phyloP scores from a whole-genome alignment of 2,113 vertebrate species.

The Ameiurus melas region DNA sequence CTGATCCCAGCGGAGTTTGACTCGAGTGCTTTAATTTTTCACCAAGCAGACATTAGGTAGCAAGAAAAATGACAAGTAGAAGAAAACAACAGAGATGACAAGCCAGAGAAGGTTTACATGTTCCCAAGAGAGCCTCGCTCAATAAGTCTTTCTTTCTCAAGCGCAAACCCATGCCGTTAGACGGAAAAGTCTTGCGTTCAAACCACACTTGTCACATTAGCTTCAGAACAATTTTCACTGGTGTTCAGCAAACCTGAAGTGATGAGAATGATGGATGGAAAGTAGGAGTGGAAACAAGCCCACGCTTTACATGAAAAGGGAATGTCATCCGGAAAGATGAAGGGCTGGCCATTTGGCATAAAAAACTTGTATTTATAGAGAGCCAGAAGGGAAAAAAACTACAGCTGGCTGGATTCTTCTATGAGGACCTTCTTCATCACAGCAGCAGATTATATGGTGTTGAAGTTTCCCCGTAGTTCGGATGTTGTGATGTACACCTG shows the following conservation, averaged over 20 bases:
- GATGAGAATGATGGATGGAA: background rate
- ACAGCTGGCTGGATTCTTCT: background rate
- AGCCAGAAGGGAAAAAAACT: background rate
- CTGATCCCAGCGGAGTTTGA: background rate
- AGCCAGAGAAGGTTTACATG: background rate
- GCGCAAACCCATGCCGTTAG: background rate
- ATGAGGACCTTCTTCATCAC: background rate
- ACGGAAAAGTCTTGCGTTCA: background rate
- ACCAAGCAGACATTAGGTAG: background rate
- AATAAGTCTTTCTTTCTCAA: background rate
- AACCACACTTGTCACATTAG: no score
- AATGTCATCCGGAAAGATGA: background rate
- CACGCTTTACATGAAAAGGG: background rate
- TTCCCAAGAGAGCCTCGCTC: background rate
- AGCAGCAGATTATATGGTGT: constrained; percentile 10
- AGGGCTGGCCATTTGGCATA: background rate
- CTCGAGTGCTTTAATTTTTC: background rate
- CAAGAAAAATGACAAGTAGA: background rate
- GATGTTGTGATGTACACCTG: constrained; percentile 8
- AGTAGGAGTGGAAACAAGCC: background rate
- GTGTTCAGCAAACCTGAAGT: background rate
- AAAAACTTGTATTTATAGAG: background rate
- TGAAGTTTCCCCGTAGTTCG: background rate
- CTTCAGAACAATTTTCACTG: background rate
- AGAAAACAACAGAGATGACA: background rate